Percentiles rank a stretch among this genome's conserved stretches.
Conservation (phyloP, 2,113 vertebrate species). For the Chaenogobius annularis region DNA sequence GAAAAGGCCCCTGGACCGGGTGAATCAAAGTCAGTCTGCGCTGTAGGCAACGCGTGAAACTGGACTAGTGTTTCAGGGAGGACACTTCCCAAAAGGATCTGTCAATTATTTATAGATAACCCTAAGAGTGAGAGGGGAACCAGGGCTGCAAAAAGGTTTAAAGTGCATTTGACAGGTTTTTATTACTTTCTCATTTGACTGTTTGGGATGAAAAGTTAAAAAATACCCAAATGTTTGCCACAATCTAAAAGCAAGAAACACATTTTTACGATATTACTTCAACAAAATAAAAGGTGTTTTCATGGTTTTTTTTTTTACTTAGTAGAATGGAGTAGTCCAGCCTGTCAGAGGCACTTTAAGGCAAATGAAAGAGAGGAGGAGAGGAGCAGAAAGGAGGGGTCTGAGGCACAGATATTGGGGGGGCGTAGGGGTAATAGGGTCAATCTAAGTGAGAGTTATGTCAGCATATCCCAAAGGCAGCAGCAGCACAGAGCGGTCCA, state of each 20-base stretch:
- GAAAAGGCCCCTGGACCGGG: slow-evolving; percentile 22
- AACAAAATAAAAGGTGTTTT: no score
- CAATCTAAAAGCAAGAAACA: no score
- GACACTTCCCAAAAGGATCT: slow-evolving; percentile 25
- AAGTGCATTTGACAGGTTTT: not conserved
- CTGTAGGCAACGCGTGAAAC: slow-evolving; percentile 37
- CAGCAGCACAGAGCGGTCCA: slow-evolving; percentile 96
- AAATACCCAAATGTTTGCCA: no score
- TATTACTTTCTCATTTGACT: no score
- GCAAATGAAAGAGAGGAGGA: slow-evolving; percentile 14
- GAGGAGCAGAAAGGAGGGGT: slow-evolving; percentile 11
- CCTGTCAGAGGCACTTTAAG: slow-evolving; percentile 28
- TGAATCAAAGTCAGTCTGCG: slow-evolving; percentile 30
- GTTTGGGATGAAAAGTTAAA: no score
- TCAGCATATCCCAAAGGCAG: slow-evolving; percentile 97
- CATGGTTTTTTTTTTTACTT: no score
- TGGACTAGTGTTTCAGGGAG: slow-evolving; percentile 4
- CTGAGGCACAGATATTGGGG: slow-evolving; percentile 54
- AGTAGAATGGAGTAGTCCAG: no score
- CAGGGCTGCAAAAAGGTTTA: slow-evolving; percentile 3
- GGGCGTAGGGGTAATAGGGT: slow-evolving; percentile 20
- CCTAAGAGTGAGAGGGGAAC: slow-evolving; percentile 14
- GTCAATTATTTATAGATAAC: slow-evolving; percentile 39
- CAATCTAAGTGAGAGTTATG: slow-evolving; percentile 68
- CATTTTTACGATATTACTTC: no score